Conservation (phyloP, 2,113 vertebrate genomes). For the Typhlomys cinereus region DNA sequence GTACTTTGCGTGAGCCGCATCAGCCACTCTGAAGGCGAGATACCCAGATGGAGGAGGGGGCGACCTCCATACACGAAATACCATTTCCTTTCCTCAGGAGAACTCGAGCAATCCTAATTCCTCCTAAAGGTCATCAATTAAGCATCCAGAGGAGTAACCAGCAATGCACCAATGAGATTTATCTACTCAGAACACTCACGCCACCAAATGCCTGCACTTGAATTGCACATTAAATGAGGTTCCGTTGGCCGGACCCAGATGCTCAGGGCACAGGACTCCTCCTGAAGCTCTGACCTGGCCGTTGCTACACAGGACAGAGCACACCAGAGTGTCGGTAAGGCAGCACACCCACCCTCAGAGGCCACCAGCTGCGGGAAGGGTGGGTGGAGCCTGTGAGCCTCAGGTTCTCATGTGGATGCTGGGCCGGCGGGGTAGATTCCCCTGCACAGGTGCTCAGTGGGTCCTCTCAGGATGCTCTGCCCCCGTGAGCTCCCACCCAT, state of each 20-base stretch:
- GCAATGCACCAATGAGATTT: neutral
- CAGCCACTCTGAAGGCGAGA: fast-evolving
- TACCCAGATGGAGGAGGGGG: too few species aligned
- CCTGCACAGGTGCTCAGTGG: neutral
- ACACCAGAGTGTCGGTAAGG: too few species aligned
- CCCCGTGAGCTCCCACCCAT: too few species aligned
- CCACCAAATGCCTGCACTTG: neutral
- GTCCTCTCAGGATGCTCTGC: too few species aligned
- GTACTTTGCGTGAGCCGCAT: neutral
- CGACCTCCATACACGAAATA: neutral
- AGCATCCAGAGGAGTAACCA: neutral
- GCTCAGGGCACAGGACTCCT: too few species aligned
- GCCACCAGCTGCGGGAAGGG: neutral
- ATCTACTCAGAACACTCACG: neutral
- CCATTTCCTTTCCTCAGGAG: neutral
- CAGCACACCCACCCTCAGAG: too few species aligned
- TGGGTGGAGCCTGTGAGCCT: neutral
- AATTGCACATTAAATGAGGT: neutral
- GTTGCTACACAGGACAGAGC: too few species aligned
- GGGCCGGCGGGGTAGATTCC: fast-evolving
- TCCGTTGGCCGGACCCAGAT: neutral
- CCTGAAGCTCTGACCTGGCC: too few species aligned
- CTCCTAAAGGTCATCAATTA: neutral
- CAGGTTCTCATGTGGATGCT: neutral
- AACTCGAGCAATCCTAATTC: neutral